Evolutionary conservation across 2,113 vertebrate genomes (phyloP).

Genomic region (Rhabdornis inornatus): DNA sequence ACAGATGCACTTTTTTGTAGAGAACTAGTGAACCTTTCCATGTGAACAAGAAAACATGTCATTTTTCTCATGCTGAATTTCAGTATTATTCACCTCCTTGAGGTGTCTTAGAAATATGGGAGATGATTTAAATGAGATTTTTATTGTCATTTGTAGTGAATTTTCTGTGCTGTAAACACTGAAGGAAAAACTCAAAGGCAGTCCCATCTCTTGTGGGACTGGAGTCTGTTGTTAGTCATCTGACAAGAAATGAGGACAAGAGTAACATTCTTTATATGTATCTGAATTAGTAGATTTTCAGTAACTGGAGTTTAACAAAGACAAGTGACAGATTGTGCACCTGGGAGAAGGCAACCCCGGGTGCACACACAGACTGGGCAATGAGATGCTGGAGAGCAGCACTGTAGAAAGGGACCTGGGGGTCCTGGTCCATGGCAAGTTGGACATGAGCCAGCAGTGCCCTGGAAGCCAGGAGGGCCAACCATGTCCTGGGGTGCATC

Average conservation of each 20-base stretch:
- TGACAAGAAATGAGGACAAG: neutral
- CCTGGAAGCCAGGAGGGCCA: neutral
- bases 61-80: neutral
- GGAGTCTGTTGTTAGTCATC: neutral
- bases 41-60: neutral
- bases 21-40: neutral
- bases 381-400: neutral
- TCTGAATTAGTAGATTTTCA: neutral
- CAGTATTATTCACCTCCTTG: neutral
- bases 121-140: neutral
- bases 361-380: neutral
- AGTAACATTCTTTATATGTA: neutral
- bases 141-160: neutral
- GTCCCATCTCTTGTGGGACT: neutral
- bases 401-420: rapidly evolving
- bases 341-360: neutral
- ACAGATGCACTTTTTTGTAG: neutral
- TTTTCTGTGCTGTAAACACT: neutral
- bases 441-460: rapidly evolving
- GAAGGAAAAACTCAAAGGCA: neutral
- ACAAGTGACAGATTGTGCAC: neutral
- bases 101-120: neutral
- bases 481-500: rapidly evolving
- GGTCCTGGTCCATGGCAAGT: rapidly evolving
- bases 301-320: neutral